Percentiles rank a stretch among this genome's conserved stretches.
phyloP scores from a whole-genome alignment of 2,888 invertebrate species.

The Ischnura elegans region DNA sequence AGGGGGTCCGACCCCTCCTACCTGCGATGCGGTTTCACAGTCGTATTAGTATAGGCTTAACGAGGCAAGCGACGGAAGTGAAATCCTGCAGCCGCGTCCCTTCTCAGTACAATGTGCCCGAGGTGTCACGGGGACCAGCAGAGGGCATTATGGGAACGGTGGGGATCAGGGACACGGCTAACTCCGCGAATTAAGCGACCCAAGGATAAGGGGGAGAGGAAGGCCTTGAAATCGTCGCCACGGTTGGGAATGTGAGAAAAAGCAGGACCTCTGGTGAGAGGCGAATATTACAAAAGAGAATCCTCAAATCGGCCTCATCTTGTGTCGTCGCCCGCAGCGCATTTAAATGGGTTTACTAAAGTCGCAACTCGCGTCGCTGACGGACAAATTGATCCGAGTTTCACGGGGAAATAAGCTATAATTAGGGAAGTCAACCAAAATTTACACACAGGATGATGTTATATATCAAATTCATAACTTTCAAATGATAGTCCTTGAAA shows the following conservation, averaged over 20 bases:
- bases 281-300: background rate
- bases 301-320: no score
- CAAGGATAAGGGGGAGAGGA: background rate
- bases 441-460: no score
- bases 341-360: no score
- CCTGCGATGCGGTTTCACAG: background rate
- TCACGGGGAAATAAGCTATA: no score
- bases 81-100: background rate
- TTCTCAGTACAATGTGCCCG: background rate
- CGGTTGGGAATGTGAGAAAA: background rate
- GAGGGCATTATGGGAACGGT: background rate
- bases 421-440: no score
- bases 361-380: no score
- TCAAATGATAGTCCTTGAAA: no score
- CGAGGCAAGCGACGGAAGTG: background rate
- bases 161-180: background rate
- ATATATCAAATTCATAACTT: no score
- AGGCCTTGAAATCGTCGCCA: background rate
- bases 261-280: background rate
- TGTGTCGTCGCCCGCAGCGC: no score
- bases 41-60: slow-evolving; percentile 15
- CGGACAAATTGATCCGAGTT: no score
- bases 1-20: background rate
- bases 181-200: background rate
- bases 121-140: background rate